Evolutionary conservation across 2,113 vertebrate genomes (phyloP).

Genomic region (Balaeniceps rex): DNA sequence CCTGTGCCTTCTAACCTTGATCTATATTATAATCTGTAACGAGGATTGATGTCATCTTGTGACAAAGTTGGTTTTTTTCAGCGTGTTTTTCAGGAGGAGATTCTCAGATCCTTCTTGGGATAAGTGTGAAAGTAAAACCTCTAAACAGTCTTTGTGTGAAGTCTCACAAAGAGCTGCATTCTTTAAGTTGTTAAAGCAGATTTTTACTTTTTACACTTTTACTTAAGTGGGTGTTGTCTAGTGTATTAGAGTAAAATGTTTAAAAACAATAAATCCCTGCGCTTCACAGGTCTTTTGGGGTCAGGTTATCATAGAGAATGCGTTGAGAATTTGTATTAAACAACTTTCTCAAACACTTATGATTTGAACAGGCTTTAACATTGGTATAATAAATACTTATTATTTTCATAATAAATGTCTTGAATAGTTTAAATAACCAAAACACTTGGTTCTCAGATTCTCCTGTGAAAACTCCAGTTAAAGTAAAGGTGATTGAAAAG

Average conservation of each 20-base stretch:
- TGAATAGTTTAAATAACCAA: neutral
- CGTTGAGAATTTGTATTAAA: neutral
- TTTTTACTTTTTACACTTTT: neutral
- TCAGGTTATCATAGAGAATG: neutral
- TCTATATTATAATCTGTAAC: neutral
- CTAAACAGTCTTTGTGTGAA: neutral
- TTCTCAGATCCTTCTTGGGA: neutral
- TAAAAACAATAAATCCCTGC: neutral
- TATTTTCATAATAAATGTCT: neutral
- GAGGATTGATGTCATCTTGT: neutral
- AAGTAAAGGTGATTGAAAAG: slow-evolving; percentile 83
- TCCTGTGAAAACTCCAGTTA: slow-evolving; percentile 74
- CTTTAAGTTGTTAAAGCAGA: neutral
- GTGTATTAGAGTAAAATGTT: neutral
- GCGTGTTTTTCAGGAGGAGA: neutral
- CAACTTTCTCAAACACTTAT: neutral
- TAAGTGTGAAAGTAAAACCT: neutral
- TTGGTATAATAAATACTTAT: neutral
- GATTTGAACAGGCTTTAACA: neutral
- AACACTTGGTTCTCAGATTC: slow-evolving; percentile 73
- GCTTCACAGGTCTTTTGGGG: neutral
- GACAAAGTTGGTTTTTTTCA: neutral
- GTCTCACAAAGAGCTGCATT: neutral
- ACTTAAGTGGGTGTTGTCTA: neutral
- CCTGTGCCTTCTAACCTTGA: neutral